Evolutionary conservation across 2,888 invertebrate genomes (phyloP).

Genomic region (Aporophyla nigra): DNA sequence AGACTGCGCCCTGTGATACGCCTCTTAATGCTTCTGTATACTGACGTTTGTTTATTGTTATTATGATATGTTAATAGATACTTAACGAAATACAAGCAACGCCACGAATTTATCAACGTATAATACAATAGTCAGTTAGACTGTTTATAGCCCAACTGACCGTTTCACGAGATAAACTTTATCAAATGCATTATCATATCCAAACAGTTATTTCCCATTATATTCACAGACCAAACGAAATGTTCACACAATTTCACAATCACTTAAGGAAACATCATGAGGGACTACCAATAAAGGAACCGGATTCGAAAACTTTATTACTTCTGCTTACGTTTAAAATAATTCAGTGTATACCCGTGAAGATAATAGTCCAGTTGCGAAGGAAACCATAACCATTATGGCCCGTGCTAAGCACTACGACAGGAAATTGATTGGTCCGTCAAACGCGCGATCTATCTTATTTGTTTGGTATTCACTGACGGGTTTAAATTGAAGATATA

Average conservation of each 20-base stretch:
- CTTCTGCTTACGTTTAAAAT: constrained; percentile 67
- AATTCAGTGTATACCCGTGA: constrained; percentile 68
- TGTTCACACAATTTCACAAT: constrained; percentile 62
- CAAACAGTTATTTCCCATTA: constrained; percentile 62
- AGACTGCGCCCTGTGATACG: constrained; percentile 44
- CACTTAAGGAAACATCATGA: constrained; percentile 61
- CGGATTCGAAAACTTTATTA: constrained; percentile 71
- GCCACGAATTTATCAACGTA: constrained; percentile 41
- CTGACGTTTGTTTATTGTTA: constrained; percentile 48
- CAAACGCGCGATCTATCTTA: constrained; percentile 44
- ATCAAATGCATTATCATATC: constrained; percentile 65
- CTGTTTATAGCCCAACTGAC: constrained; percentile 48
- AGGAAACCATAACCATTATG: constrained; percentile 74
- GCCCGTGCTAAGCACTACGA: constrained; percentile 61
- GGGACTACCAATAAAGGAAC: constrained; percentile 64
- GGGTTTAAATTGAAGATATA: constrained; percentile 34
- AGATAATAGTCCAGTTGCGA: constrained; percentile 68
- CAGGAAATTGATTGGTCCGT: constrained; percentile 61
- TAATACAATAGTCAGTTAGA: constrained; percentile 56
- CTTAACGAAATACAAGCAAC: constrained; percentile 39
- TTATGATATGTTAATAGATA: constrained; percentile 50
- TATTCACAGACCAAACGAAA: constrained; percentile 53
- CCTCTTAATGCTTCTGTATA: constrained; percentile 32
- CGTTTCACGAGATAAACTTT: constrained; percentile 59
- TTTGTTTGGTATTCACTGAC: constrained; percentile 60